Conservation (phyloP, 2,113 vertebrate species). For the Malurus melanocephalus region DNA sequence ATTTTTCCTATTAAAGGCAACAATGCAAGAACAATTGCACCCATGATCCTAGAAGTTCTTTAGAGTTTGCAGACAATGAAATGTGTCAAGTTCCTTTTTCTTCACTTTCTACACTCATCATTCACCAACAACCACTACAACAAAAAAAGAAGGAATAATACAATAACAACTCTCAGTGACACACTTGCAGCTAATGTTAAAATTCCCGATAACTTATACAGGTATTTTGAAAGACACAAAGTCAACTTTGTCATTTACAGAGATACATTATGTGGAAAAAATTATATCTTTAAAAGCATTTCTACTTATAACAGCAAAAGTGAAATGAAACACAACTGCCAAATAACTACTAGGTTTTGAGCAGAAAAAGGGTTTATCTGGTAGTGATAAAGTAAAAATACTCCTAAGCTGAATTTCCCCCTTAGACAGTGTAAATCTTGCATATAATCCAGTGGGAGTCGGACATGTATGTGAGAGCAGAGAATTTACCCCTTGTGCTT, state of each 20-base stretch:
- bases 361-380: neutral
- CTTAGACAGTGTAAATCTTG: neutral
- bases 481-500: constrained; percentile 45
- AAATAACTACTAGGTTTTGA: constrained; percentile 20
- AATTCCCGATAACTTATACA: neutral
- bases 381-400: constrained; percentile 21
- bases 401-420: neutral
- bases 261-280: constrained; percentile 27
- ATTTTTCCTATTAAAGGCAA: constrained; percentile 16
- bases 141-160: neutral
- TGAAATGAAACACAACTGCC: constrained; percentile 15
- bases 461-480: neutral
- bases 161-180: neutral
- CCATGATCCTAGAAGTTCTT: neutral
- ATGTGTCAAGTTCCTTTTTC: neutral
- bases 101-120: neutral
- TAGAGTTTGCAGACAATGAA: neutral
- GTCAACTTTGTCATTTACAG: constrained; percentile 20
- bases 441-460: neutral
- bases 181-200: neutral
- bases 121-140: neutral
- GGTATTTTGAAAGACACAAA: constrained; percentile 29
- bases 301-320: constrained; percentile 44
- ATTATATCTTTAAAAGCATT: constrained; percentile 33
- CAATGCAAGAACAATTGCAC: neutral